Evolutionary conservation across 2,797 vertebrate genomes (phyloP), one percentile per base, ranked within the genome.

Genomic region (Chaetophractus vellerosus): DNA sequence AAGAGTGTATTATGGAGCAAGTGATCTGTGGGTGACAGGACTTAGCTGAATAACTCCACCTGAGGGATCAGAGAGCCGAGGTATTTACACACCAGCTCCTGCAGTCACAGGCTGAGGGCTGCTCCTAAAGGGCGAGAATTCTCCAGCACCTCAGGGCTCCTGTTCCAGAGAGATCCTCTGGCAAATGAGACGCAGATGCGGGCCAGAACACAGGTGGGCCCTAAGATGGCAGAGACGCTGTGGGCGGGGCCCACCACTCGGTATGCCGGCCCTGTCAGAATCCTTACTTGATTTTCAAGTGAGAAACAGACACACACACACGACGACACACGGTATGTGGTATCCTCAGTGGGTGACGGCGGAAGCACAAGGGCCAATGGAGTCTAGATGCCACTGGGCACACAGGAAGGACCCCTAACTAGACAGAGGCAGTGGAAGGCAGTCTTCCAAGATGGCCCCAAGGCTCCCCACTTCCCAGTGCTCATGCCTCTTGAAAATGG

Each of bases 381-480:
- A 28, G 19, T 9, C 41, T 26, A 63, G 78, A 14, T 18, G 45
- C 7, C 69, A 26, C 55, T 19, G 11, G 71, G 63, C 26, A 78
- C 50, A 50, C 59, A 61, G 11, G 6, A 9, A 26, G 7, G 69
- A 28, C 33, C 9, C 23, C 33, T n/a, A 21, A 68, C 33, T 19
- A 85, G 57, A n/a, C 5, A 16, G 24, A 59, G 16, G 38, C 14
- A 15, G 50, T 33, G 76, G 36, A 2, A 50, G 81, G 50, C 5
- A 63, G 45, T 12, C 68, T 91, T 41, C 50, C 16, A 81, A 81
- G 0, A 2, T 0, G 33, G 26, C 55, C 61, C 59, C 57, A 36
- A 0, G 0, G 38, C 33, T 7, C 33, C 6, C 36, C 0, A 55
- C 24, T 12, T 66, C 57, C 61, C 26, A 10, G 15, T 1, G 59